phyloP scores from a whole-genome alignment of 2,797 vertebrate species.

The Synaphobranchus kaupii region DNA sequence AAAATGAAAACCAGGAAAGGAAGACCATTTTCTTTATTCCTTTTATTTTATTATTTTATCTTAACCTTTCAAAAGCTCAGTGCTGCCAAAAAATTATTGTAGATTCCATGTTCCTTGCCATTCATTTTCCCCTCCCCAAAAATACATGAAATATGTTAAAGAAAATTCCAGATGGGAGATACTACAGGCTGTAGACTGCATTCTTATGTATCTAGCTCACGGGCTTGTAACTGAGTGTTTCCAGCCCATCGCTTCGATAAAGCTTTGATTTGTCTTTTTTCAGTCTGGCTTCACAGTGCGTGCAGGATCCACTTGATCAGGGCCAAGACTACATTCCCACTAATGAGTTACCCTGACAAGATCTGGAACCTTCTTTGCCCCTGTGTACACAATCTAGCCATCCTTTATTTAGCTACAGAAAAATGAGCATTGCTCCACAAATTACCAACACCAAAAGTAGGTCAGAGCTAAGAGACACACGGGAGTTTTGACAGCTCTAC shows the following conservation, averaged over 20 bases:
- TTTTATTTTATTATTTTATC: not conserved
- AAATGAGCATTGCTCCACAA: not conserved
- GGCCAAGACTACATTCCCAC: not conserved
- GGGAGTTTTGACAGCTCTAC: not conserved
- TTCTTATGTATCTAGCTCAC: not conserved
- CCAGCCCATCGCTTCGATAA: not conserved
- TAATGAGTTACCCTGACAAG: conserved; percentile 18
- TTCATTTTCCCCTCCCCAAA: not conserved
- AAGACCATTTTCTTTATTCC: not conserved
- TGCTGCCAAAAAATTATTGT: not conserved
- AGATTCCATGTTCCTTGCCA: not conserved
- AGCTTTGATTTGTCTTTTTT: not conserved
- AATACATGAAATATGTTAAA: not conserved
- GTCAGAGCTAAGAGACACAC: not conserved
- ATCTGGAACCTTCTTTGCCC: not conserved
- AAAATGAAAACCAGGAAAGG: not conserved
- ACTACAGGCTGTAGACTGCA: not conserved
- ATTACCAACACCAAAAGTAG: not conserved
- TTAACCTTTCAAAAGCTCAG: not conserved
- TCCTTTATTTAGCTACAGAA: conserved; percentile 18
- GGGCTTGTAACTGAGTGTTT: not conserved
- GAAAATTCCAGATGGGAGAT: not conserved
- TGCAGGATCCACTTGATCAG: conserved; percentile 1
- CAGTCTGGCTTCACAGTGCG: not conserved
- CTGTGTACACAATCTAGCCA: conserved; percentile 14